Evolutionary conservation across 2,113 vertebrate species (phyloP), one percentile per base, ranked within the genome.

Genomic region (Austrofundulus limnaeus): DNA sequence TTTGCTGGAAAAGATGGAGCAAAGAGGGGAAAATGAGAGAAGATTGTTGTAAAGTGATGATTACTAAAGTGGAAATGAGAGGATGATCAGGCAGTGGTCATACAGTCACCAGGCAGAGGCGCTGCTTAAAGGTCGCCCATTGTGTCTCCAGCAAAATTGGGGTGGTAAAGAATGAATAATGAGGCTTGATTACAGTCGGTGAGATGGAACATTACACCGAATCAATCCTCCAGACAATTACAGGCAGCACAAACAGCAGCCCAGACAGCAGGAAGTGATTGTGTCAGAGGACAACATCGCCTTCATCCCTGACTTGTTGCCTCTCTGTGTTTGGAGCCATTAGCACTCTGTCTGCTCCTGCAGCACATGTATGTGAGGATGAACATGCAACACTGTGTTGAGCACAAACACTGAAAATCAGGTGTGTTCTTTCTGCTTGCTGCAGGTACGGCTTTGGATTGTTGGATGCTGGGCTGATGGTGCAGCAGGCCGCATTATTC

Each of bases 191-290:
- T 91, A 86, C 89, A 78, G 87, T 77, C 86, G 42, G 72, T 80
- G 81, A 88, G 82, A 89, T 83, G 85, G 77, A 79, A 81, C 81
- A 82, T 86, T 87, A 87, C 88, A 89, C 88, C 77, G 88, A 90
- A 91, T 91, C 89, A 89, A 88, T 92, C 87, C 87, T 85, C 75
- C 60, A 52, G 83, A 88, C 87, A 91, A 90, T 90, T 90, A 87
- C 83, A 60, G 75, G 55, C 72, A 41, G 73, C 61, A 53, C 80
- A 88, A 85, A 86, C 88, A 85, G 81, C 82, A 70, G 77, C 77
- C 70, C 38, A 73, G 84, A 67, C 87, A 78, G 89, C 74, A 48
- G 69, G 77, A 74, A 83, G 85, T 61, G 65, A 87, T 83, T 84
- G 87, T 88, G 89, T 87, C 83, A 81, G 81, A 89, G 87, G 85